Evolutionary conservation across 2,797 vertebrate genomes (phyloP), one percentile per base, ranked within the genome.

Genomic region (Ctenosaura bakeri): DNA sequence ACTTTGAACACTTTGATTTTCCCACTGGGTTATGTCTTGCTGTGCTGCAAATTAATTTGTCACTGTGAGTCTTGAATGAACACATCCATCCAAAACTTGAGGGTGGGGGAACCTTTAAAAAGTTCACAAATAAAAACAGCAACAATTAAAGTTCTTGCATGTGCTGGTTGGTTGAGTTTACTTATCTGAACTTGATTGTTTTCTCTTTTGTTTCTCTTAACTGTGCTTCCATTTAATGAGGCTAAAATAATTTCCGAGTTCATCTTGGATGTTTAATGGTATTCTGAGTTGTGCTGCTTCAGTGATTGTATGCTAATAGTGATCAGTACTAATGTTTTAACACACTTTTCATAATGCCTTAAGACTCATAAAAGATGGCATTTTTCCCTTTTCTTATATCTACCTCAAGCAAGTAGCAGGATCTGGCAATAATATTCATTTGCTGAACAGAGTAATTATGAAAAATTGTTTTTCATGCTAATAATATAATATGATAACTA

Each of bases 151-250:
- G n/a, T 29, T 4, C 59, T 83, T 4, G 6, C 1, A 77, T 6
- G 2, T 86, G 73, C 88, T 88, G 89, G 56, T 76, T 52, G 13
- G 88, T 90, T 94, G 84, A 89, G 91, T 94, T 90, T 86, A 59
- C 38, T 89, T 90, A 74, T 92, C 92, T 56, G 82, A 87, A 89
- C 90, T 85, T n/a, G 90, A 90, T 91, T 90, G 24, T 80, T 88
- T 95, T 83, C 92, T 94, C 87, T 94, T 2, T 0, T 71, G 69
- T 86, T 88, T 88, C 80, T 80, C 54, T 18, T 62, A 62, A 52
- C 91, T 92, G 54, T 85, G 84, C 87, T 93, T 92, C 84, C 77
- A 81, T 93, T 89, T 95, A 92, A 88, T 90, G 89, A 81, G 76
- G 77, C 1, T 85, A 88, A 86, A 86, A 93, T 88, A 85, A 32